Evolutionary conservation across 1,140 invertebrate genomes (phyloP), one percentile per base, ranked within the genome.

Genomic region (Galleria mellonella): DNA sequence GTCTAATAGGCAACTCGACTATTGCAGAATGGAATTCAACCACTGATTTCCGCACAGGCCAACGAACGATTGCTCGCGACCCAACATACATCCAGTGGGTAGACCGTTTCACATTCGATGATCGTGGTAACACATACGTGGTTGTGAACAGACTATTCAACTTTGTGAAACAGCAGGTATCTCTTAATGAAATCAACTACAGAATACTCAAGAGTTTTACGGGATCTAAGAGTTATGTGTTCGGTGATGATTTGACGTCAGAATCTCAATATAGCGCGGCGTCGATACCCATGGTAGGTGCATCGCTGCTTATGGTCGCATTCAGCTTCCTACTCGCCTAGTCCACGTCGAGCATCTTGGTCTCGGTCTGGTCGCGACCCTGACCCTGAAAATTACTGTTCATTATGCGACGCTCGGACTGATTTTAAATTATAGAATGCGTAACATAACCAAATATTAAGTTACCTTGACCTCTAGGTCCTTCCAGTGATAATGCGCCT

Each of bases 61-160:
- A 89, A 47, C 74, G 88, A n/a, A 87, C 91, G 12, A 89, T 93
- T 32, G 88, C 90, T 2, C 81, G 88, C 38, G 91, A 93, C 69
- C 83, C 89, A 6, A 87, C 84, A 15, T 88, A 89, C 32, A 89
- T 93, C 61, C 91, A 93, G 61, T 94, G 92, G 92, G 89, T 91
- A 0, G 90, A 91, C 51, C 88, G 88, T n/a, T 92, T 94, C 60
- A 88, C 88, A 3, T 91, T 93, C 53, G 91, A 93, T 62, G 83
- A 89, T 31, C 66, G 86, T 14, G 92, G 91, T 6, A 87, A 88
- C 50, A 61, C 93, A 0, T 92, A 89, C 70, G 88, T 91, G 4
- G 86, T 92, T 2, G 86, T 91, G 1, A 93, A 93, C 64, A 76
- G 88, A n/a, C 55, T 92, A 15, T 90, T 90, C 50, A 91, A 90